A percentile compares a stretch with the other conserved stretches of the same genome.
Conservation (phyloP, 2,888 invertebrate species). For the Nectonema munidae region DNA sequence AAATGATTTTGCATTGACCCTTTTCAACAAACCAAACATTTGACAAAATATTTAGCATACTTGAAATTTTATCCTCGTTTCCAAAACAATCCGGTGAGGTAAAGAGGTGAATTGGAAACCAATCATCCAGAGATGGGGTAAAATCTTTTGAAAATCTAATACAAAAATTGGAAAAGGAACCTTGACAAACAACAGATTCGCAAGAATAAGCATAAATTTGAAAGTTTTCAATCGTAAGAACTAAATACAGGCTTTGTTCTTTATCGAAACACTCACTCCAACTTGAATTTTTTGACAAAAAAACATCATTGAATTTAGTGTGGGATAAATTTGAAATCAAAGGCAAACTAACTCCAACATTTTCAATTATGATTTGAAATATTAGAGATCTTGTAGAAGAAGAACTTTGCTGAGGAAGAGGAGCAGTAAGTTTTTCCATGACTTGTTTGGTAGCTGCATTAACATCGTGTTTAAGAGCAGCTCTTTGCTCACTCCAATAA, state of each 20-base stretch:
- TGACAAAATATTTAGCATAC: too few relatives aligned
- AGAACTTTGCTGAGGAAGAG: slow-evolving; percentile 9
- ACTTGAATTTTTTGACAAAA: not conserved
- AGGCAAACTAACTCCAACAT: slow-evolving; percentile 9
- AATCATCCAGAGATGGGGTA: slow-evolving; percentile 72
- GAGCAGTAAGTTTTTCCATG: slow-evolving; percentile 7
- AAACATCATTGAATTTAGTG: not conserved
- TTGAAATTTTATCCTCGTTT: too few relatives aligned
- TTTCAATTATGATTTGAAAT: slow-evolving; percentile 2
- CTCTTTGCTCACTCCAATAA: slow-evolving; percentile 85
- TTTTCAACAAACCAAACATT: too few relatives aligned
- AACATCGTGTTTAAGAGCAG: slow-evolving; percentile 57
- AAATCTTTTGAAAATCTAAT: slow-evolving; percentile 30
- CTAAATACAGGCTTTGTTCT: not conserved
- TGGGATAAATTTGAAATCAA: slow-evolving; percentile 2
- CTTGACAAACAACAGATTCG: slow-evolving; percentile 1
- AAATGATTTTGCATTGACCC: too few relatives aligned
- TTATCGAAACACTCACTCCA: not conserved
- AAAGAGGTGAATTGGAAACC: too few relatives aligned
- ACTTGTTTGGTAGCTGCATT: slow-evolving; percentile 20
- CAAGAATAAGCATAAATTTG: slow-evolving; percentile 9
- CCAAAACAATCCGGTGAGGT: too few relatives aligned
- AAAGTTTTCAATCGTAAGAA: slow-evolving; percentile 7
- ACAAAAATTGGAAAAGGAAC: slow-evolving; percentile 21
- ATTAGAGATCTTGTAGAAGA: not conserved